Conservation (phyloP, 2,797 vertebrate species). For the Limosa lapponica region DNA sequence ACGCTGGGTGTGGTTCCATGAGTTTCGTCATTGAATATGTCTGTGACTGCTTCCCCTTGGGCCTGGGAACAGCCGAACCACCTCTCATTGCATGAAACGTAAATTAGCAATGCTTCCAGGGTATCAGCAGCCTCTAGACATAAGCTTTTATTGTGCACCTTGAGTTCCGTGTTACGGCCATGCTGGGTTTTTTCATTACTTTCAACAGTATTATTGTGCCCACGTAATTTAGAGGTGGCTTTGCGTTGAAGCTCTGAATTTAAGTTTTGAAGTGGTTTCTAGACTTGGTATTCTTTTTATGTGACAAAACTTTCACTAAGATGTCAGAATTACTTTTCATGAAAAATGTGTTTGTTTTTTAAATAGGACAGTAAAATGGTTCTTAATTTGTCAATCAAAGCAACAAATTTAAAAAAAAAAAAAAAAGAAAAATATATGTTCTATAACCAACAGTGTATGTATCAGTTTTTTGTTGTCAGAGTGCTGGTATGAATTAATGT, state of each 20-base stretch:
- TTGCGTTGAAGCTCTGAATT: background rate
- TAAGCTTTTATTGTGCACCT: background rate
- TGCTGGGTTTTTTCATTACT: background rate
- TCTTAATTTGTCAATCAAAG: background rate
- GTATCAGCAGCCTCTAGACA: background rate
- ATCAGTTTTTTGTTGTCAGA: background rate
- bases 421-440: background rate
- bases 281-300: background rate
- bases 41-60: background rate
- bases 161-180: background rate
- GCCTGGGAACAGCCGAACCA: background rate
- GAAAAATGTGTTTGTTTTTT: background rate
- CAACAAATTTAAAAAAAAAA: background rate
- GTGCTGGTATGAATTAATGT: background rate
- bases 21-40: background rate
- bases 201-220: background rate
- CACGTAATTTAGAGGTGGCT: background rate
- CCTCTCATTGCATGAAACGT: background rate
- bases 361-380: background rate
- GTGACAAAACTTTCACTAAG: background rate
- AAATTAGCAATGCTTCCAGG: background rate
- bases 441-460: background rate
- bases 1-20: accelerated
- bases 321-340: background rate
- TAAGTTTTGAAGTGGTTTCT: background rate